Evolutionary conservation across 2,797 vertebrate genomes (phyloP).

Genomic region (Hybognathus amarus): DNA sequence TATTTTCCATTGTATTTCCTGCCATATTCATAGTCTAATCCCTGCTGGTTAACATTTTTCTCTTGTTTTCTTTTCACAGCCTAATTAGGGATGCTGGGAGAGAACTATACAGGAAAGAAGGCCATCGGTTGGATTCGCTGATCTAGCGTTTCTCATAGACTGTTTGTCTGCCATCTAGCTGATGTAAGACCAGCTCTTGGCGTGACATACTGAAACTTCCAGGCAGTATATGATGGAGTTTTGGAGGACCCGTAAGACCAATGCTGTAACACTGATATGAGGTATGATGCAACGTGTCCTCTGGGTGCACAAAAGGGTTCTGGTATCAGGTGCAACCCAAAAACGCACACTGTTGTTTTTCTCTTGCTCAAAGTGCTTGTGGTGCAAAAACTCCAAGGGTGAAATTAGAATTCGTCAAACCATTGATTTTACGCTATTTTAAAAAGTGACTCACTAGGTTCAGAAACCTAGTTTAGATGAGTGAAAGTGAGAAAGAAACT

Average conservation of each 20-base stretch:
- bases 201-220: conserved; percentile 40
- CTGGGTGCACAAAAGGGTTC: not conserved
- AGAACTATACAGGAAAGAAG: conserved; percentile 14
- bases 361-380: not conserved
- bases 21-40: not conserved
- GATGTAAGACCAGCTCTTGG: conserved; percentile 56
- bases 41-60: conserved; percentile 3
- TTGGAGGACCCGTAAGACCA: not conserved
- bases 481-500: not conserved
- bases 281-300: conserved; percentile 40
- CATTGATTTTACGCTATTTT: not conserved
- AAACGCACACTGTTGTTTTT: not conserved
- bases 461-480: not conserved
- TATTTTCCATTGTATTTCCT: not conserved
- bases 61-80: not conserved
- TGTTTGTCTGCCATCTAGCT: conserved; percentile 49
- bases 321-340: conserved; percentile 11
- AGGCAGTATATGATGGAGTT: not conserved
- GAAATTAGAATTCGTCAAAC: conserved; percentile 1
- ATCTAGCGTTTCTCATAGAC: conserved; percentile 11
- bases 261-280: not conserved
- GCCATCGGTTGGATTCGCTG: conserved; percentile 16
- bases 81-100: conserved; percentile 27
- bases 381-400: not conserved
- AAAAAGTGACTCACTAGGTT: not conserved